Percentiles rank a stretch among this genome's conserved stretches.
These are phyloP conservation scores for Xylota segnis DNA, from an alignment of 2,888 invertebrate species.

Conservation along the genomic window DNA sequence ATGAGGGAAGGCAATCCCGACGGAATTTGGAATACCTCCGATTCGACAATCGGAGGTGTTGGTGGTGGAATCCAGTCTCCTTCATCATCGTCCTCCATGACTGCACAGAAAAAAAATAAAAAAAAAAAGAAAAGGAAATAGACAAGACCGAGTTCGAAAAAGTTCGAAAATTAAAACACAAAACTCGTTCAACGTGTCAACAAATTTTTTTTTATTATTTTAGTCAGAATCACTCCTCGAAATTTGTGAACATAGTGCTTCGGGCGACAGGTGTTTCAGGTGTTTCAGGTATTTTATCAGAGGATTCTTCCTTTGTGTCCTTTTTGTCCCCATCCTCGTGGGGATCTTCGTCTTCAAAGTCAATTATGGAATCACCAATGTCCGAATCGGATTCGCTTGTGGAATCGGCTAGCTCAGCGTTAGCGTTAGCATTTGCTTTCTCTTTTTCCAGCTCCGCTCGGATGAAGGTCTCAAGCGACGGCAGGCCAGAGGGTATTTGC, in stretches of 20 bases:
- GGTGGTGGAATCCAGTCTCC: slow-evolving; percentile 46
- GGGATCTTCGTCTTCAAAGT: not conserved
- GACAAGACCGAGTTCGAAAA: slow-evolving; percentile 2
- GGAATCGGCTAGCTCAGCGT: not conserved
- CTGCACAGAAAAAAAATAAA: not conserved
- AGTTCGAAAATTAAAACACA: too few species aligned
- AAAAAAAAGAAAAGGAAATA: too few species aligned
- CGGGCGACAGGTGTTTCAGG: not conserved
- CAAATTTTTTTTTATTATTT: slow-evolving; percentile 12
- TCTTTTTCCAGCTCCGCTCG: slow-evolving; percentile 32
- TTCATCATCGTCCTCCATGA: slow-evolving; percentile 29
- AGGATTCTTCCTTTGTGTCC: not conserved
- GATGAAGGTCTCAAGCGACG: slow-evolving; percentile 58
- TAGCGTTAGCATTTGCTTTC: not conserved
- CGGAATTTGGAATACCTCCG: slow-evolving; percentile 38
- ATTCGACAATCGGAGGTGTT: slow-evolving; percentile 22
- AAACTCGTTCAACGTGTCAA: not conserved
- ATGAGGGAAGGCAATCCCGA: slow-evolving; percentile 38
- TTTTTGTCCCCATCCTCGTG: not conserved
- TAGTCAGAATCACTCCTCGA: not conserved
- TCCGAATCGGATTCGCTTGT: not conserved
- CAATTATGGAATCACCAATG: not conserved
- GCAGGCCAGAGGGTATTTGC: slow-evolving; percentile 35
- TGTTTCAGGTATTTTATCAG: not conserved
- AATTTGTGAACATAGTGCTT: not conserved